Conservation (phyloP, 2,888 invertebrate species). For the Rhingia campestris region DNA sequence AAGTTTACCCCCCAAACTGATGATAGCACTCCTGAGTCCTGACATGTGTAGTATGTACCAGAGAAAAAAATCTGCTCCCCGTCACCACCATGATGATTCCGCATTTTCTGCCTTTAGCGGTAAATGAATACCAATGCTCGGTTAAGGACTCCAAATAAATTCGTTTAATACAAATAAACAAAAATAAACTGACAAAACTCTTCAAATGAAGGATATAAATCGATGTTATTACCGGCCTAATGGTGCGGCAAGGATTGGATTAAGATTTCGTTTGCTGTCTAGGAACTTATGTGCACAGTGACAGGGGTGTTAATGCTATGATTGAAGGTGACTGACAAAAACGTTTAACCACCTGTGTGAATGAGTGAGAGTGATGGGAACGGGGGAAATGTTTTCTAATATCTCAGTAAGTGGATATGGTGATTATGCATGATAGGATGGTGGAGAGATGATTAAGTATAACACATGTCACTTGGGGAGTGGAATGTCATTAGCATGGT, state of each 20-base stretch:
- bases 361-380: constrained; percentile 45
- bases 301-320: constrained; percentile 57
- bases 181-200: constrained; percentile 43
- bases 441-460: not conserved
- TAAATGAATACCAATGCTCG: constrained; percentile 36
- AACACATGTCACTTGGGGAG: not conserved
- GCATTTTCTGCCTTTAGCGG: constrained; percentile 34
- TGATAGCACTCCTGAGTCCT: constrained; percentile 51
- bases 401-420: constrained; percentile 23
- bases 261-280: constrained; percentile 65
- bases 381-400: constrained; percentile 45
- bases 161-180: constrained; percentile 22
- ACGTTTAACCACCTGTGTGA: constrained; percentile 54
- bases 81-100: constrained; percentile 54
- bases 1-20: constrained; percentile 63
- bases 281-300: constrained; percentile 60
- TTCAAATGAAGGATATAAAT: constrained; percentile 64
- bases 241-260: constrained; percentile 71
- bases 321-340: constrained; percentile 69
- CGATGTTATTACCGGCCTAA: constrained; percentile 69
- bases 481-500: not conserved
- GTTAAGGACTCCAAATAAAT: constrained; percentile 7
- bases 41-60: constrained; percentile 22
- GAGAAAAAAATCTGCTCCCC: constrained; percentile 41
- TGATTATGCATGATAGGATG: not conserved